Percentiles rank a stretch among this genome's conserved stretches.
Evolutionary conservation across 2,113 vertebrate species (phyloP).

Genomic region (Lucifuga dentata): DNA sequence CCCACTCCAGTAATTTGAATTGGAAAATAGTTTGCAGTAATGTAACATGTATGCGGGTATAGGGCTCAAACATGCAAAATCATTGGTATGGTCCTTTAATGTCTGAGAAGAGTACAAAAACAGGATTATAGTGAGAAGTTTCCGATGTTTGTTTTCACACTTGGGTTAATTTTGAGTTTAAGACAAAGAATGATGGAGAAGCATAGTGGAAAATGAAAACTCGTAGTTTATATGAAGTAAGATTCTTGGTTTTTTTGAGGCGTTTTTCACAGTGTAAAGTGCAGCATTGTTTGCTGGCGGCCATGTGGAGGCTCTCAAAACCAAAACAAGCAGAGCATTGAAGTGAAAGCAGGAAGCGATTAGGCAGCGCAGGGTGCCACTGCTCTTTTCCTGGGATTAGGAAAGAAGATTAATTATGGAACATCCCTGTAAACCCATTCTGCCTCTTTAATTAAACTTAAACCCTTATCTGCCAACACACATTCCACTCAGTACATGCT

Average conservation of each 20-base stretch:
- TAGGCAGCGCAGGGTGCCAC: constrained; percentile 14
- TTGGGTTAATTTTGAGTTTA: too few relatives aligned
- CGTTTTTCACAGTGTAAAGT: not conserved
- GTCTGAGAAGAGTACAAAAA: too few relatives aligned
- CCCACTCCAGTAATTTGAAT: too few relatives aligned
- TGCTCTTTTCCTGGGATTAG: constrained; percentile 73
- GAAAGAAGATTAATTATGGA: constrained; percentile 71
- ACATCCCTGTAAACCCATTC: constrained; percentile 62
- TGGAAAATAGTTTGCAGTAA: too few relatives aligned
- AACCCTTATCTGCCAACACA: constrained; percentile 50
- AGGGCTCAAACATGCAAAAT: too few relatives aligned
- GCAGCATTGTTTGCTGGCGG: not conserved
- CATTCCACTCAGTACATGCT: constrained; percentile 12
- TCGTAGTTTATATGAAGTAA: not conserved
- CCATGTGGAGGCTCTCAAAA: not conserved
- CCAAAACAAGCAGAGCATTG: constrained; percentile 34
- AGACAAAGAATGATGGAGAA: too few relatives aligned
- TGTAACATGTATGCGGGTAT: too few relatives aligned
- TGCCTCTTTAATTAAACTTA: constrained; percentile 71
- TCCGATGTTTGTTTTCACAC: too few relatives aligned
- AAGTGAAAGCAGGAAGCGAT: constrained; percentile 27
- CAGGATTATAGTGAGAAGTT: too few relatives aligned
- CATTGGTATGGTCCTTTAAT: too few relatives aligned
- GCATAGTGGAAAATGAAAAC: not conserved
- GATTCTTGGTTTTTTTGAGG: not conserved